A percentile compares a stretch with the other conserved stretches of the same genome.
These are phyloP conservation scores for Salvelinus alpinus DNA, from an alignment of 2,113 vertebrate genomes.

Conservation along the genomic window DNA sequence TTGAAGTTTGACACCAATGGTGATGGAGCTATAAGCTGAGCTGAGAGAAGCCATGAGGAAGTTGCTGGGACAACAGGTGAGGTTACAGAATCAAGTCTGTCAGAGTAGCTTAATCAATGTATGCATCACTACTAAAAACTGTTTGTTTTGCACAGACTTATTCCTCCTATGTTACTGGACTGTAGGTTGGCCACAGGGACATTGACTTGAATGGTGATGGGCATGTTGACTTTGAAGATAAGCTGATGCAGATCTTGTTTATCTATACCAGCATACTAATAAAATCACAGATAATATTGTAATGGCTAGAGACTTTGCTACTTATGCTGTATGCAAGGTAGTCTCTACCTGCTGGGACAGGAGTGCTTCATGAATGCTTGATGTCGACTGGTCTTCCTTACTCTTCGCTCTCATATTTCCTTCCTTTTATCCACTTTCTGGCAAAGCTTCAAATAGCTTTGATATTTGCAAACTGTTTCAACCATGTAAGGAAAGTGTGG, in stretches of 20 bases:
- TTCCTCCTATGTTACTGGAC: constrained; percentile 3
- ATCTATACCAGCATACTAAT: neutral
- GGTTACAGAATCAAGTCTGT: neutral
- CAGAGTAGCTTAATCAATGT: neutral
- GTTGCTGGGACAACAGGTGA: constrained; percentile 86
- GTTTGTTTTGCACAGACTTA: neutral
- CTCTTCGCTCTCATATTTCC: too few relatives aligned
- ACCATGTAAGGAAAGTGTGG: too few relatives aligned
- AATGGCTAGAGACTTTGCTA: too few relatives aligned
- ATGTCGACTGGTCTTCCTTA: too few relatives aligned
- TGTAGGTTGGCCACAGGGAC: constrained; percentile 88
- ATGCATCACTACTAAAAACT: neutral
- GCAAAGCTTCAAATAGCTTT: too few relatives aligned
- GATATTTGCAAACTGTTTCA: too few relatives aligned
- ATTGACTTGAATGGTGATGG: constrained; percentile 97
- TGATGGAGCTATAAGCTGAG: constrained; percentile 95
- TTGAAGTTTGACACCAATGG: constrained; percentile 94
- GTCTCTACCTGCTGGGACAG: too few relatives aligned
- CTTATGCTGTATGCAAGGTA: too few relatives aligned
- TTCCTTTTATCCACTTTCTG: too few relatives aligned
- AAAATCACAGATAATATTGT: neutral
- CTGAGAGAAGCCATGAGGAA: constrained; percentile 95
- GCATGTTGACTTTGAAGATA: constrained; percentile 97
- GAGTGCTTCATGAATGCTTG: too few relatives aligned
- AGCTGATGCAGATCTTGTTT: constrained; percentile 28